Conservation (phyloP, 2,797 vertebrate species). For the Coregonus suidteri region DNA sequence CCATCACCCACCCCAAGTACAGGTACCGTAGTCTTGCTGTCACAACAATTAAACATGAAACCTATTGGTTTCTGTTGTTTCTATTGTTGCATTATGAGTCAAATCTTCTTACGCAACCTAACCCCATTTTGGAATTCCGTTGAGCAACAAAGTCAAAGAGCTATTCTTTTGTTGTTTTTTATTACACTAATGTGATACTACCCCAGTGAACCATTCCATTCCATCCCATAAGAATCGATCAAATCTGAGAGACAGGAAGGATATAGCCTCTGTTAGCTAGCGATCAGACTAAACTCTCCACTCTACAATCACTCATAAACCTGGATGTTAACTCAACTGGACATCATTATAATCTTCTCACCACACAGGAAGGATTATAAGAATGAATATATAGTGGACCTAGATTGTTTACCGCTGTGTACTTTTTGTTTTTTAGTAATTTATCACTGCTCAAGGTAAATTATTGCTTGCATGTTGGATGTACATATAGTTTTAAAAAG, state of each 20-base stretch:
- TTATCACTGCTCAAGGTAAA: no score
- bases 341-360: background rate
- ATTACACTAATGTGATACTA: slow-evolving; percentile 11
- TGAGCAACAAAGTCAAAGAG: slow-evolving; percentile 1
- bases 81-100: background rate
- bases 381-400: background rate
- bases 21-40: background rate
- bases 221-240: slow-evolving; percentile 15
- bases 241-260: slow-evolving; percentile 7
- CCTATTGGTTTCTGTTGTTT: background rate
- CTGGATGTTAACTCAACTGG: slow-evolving; percentile 27
- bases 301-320: slow-evolving; percentile 21
- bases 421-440: no score
- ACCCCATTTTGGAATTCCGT: background rate
- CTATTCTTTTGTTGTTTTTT: slow-evolving; percentile 17
- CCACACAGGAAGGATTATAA: background rate
- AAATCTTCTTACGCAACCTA: slow-evolving; percentile 1
- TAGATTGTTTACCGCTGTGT: background rate
- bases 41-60: background rate
- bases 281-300: background rate
- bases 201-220: background rate
- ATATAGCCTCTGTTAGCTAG: background rate
- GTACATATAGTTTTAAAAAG: no score
- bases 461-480: no score
- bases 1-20: background rate